Percentiles rank a stretch among this genome's conserved stretches.
Conservation (phyloP, 1,140 invertebrate genomes). For the Sycophila sp. region DNA sequence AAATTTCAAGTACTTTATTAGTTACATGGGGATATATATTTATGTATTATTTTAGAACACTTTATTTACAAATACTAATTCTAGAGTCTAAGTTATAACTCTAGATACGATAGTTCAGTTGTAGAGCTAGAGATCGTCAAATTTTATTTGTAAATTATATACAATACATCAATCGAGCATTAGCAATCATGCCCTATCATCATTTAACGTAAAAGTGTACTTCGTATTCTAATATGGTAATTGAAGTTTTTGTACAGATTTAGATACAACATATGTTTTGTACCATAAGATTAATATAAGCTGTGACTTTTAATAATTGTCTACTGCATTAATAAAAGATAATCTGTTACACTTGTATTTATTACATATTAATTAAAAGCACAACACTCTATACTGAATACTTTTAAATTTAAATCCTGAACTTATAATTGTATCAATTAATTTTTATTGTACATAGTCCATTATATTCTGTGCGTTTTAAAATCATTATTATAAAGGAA, state of each 20-base stretch:
- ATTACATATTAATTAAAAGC: no score
- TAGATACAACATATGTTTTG: conserved; percentile 13
- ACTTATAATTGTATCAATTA: no score
- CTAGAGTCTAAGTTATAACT: no score
- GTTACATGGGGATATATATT: background rate
- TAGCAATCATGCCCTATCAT: background rate
- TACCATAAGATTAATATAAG: conserved; percentile 20
- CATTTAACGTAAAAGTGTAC: conserved; percentile 1
- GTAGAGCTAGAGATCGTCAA: background rate
- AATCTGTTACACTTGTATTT: conserved; percentile 1
- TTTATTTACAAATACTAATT: background rate
- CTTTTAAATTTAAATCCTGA: no score
- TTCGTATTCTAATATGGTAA: background rate
- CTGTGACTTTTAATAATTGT: conserved; percentile 9
- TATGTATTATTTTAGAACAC: background rate
- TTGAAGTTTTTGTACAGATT: conserved; percentile 21
- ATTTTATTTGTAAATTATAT: conserved; percentile 7
- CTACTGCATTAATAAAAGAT: conserved; percentile 16
- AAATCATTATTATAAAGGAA: no score
- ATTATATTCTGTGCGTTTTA: no score
- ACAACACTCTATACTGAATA: no score
- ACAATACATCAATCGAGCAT: background rate
- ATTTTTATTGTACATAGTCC: no score
- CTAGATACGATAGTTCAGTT: background rate
- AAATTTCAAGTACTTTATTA: conserved; percentile 22